Base-by-base conservation (phyloP, 1,140 invertebrate genomes). In the Melipona quadrifasciata region DNA sequence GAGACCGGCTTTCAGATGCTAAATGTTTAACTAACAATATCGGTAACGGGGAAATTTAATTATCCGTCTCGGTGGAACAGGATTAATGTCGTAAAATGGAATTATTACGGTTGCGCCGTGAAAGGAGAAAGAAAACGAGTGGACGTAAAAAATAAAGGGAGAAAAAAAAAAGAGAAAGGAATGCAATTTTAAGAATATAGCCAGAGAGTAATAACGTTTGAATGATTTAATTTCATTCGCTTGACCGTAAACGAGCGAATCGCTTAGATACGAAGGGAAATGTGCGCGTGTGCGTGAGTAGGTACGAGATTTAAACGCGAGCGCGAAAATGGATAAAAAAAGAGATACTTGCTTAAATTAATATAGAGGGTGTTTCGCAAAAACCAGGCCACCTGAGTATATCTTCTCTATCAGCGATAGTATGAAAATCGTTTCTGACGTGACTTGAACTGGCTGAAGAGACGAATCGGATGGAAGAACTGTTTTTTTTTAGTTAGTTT, bases 11-110 rank as follows among this genome's bases (percentile, higher is more conserved):
- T 57, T 74, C 57, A 21, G n/a, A 34, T 27, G 51, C 53, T 74
- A 31, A 74, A 74, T 57, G 53, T 74, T 74, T 74, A 57, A 57
- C 17, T 24, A 73, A 57, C 72, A 74, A 21, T 74, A 74, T 57
- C 47, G 27, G 21, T 47, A 31, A n/a, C n/a, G 57, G 11, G n/a
- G 11, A 21, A 24, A 74, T 74, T 34, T 27, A 57, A 74, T 57
- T 74, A 74, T 5, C 27, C 47, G 19, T 74, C 31, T 5, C 19
- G 10, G 8, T 8, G 14, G 24, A 19, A 47, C 53, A 57, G 12
- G 2, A 11, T 11, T 10, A 27, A 27, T 16, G 31, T 31, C 72
- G 47, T 55, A 8, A 21, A 21, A 55, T 24, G 16, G 31, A 73
- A 73, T 73, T 51, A 53, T 53, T 53, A 53, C 24, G 5, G 2